Base-by-base conservation (phyloP, 1,140 invertebrate species). In the Bombus haemorrhoidalis region DNA sequence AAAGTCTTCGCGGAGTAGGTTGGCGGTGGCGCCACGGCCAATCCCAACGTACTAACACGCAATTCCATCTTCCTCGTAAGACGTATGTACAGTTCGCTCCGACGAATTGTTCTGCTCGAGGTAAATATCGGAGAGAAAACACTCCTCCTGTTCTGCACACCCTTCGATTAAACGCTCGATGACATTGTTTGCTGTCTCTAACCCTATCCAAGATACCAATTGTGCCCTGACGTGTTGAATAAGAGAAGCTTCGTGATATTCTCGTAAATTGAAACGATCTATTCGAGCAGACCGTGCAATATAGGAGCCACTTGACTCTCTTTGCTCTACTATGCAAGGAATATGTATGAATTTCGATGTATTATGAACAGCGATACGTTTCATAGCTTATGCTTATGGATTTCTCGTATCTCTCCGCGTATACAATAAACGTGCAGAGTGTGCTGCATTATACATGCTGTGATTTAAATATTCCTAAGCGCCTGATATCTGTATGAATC, bases 21-120 rank as follows among this genome's bases (percentile, higher is more conserved):
- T 88, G 71, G n/a, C 68, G 86, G 81, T 88, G 71, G n/a, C 68
- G 86, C 73, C 66, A 89, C 87, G 69, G 74, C 92, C 93, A 93
- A 93, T 94, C 88, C 88, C 81, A 79, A 66, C 84, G 69, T 87
- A 86, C 74, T 87, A 86, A 83, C 86, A 84, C 76, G 89, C 88
- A 76, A 78, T 83, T 66, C 62, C 69, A 76, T 47, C 74, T 72
- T 85, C n/a, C 69, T 75, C 71, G 32, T 72, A 81, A 72, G 78
- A n/a, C 18, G 57, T 72, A 72, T 39, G n/a, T 78, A 64, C n/a
- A 32, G 43, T 53, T 75, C 32, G 43, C 32, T 75, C 43, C 22
- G 22, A 53, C 22, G 73, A 75, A 75, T 75, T 53, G 43, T 53
- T 75, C 18, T 32, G 22, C 22, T 53, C 28, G 37, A 64, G 8